phyloP scores from a whole-genome alignment of 2,888 invertebrate genomes.

The Cantharis rustica region DNA sequence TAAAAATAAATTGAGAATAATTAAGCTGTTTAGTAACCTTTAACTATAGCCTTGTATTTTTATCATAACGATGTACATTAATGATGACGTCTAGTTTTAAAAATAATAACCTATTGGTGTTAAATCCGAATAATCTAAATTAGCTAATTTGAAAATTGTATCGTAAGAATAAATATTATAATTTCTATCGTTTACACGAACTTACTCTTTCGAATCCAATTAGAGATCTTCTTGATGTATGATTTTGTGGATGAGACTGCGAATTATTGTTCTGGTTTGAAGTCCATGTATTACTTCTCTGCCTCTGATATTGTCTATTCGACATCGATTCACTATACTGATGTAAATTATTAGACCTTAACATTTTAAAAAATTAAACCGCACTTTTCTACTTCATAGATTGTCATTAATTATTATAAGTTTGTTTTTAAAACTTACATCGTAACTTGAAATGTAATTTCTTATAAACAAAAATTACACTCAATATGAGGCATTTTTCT shows the following conservation, averaged over 20 bases:
- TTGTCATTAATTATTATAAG: not conserved
- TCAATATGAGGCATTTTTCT: constrained; percentile 2
- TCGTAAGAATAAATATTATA: not conserved
- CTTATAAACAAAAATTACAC: not conserved
- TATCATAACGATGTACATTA: not conserved
- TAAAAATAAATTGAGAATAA: not conserved
- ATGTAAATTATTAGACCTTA: constrained; percentile 11
- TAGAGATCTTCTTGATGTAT: constrained; percentile 24
- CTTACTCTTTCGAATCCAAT: constrained; percentile 25
- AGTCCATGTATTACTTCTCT: constrained; percentile 35
- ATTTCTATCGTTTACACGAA: not conserved
- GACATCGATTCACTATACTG: not conserved
- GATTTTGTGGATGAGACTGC: constrained; percentile 19
- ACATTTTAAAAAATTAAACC: constrained; percentile 11
- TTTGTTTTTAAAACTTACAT: not conserved
- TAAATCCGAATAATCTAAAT: not conserved
- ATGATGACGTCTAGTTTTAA: not conserved
- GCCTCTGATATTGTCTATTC: constrained; percentile 24
- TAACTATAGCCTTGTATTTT: not conserved
- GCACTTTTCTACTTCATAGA: not conserved
- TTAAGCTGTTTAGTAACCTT: not conserved
- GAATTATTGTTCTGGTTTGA: constrained; percentile 21
- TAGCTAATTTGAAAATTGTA: not conserved
- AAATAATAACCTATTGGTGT: not conserved
- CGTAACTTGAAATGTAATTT: not conserved